These are phyloP conservation scores for Stomorhina lunata DNA, from an alignment of 2,888 invertebrate species.

Conservation along the genomic window DNA sequence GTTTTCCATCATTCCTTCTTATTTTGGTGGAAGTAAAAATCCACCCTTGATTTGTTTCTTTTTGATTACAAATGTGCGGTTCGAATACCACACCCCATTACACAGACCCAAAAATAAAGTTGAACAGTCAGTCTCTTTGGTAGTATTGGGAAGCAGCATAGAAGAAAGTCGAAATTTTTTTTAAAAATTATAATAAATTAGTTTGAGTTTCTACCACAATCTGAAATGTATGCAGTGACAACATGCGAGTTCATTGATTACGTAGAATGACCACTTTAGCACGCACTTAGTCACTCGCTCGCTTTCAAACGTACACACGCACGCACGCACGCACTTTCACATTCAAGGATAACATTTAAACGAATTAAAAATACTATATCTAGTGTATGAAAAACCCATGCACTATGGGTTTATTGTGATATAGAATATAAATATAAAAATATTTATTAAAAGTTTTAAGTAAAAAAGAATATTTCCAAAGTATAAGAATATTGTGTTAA, in stretches of 20 bases:
- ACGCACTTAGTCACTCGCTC: slow-evolving; percentile 22
- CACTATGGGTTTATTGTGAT: no score
- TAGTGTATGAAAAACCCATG: no score
- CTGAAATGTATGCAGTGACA: slow-evolving; percentile 62
- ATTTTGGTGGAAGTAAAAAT: neutral
- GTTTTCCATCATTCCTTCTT: neutral
- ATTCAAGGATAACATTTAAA: neutral
- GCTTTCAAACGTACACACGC: neutral
- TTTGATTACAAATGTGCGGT: neutral
- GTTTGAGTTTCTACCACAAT: slow-evolving; percentile 60
- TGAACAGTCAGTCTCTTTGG: neutral
- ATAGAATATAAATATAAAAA: no score
- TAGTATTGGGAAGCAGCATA: neutral
- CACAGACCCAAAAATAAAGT: neutral
- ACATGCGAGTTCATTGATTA: slow-evolving; percentile 64
- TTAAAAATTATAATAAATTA: slow-evolving; percentile 46
- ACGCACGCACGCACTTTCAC: neutral
- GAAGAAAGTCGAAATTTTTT: neutral
- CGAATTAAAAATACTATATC: neutral
- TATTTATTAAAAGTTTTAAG: no score
- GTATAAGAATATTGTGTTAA: no score
- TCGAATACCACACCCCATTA: slow-evolving; percentile 52
- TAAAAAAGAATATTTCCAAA: no score
- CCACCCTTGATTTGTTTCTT: neutral
- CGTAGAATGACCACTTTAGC: slow-evolving; percentile 34